Conservation (phyloP, 1,140 invertebrate genomes). For the Sitobion miscanthi region DNA sequence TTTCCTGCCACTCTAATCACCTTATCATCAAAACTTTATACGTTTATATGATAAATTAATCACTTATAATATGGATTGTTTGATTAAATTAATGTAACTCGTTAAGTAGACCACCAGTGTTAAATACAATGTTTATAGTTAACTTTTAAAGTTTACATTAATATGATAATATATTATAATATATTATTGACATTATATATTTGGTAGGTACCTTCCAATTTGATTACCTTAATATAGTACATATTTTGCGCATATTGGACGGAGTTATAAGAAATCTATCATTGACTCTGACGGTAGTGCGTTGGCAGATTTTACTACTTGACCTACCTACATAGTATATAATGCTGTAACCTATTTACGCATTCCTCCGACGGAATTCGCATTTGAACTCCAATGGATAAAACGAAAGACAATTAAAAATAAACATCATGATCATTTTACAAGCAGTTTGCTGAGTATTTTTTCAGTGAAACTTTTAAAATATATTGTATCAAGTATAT, state of each 20-base stretch:
- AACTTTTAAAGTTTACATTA: not conserved
- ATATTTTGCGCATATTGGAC: not conserved
- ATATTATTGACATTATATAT: not conserved
- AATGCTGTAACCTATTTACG: no score
- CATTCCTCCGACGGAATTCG: not conserved
- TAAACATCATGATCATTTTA: constrained; percentile 18
- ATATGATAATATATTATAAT: not conserved
- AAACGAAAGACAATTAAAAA: constrained; percentile 13
- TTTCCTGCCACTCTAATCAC: not conserved
- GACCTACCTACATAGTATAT: not conserved
- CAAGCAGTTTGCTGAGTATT: not conserved
- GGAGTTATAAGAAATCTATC: constrained; percentile 9
- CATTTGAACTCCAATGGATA: not conserved
- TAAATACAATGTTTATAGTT: not conserved
- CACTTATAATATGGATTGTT: not conserved
- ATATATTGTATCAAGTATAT: not conserved
- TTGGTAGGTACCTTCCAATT: not conserved
- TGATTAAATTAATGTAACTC: no score
- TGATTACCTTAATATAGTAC: not conserved
- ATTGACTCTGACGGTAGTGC: not conserved
- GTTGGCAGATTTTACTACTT: constrained; percentile 15
- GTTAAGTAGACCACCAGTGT: no score
- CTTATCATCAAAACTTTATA: not conserved
- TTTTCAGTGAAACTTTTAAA: not conserved
- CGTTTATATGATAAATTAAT: not conserved